Evolutionary conservation across 2,113 vertebrate genomes (phyloP), one percentile per base, ranked within the genome.

Genomic region (Sander lucioperca): DNA sequence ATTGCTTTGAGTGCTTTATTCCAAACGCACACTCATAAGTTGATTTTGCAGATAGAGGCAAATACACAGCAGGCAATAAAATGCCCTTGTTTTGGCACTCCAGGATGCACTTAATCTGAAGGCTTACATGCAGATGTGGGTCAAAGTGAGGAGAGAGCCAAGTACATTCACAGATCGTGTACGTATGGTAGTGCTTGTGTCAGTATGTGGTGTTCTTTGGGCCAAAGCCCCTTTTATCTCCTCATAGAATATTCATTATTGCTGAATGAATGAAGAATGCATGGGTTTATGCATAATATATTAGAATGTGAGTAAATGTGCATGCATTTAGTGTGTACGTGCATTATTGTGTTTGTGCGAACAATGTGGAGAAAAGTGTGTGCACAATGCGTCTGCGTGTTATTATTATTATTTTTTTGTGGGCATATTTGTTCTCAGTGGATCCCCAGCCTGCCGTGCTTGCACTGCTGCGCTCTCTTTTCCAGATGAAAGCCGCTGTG

Each of bases 191-290:
- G 13, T 48, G n/a, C 65, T n/a, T 33, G 47, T 75, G 72, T 59
- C 77, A 70, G 50, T 47, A 39, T 48, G 18, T 50, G 36, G 23
- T 71, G 54, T 80, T 84, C 59, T 63, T 3, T 50, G 53, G 74
- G 53, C 57, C 64, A 74, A 64, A 36, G 65, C 47, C 53, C 39
- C 39, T 66, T 86, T 92, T 80, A 86, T 89, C 64, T 67, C 54
- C 68, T 88, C 57, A 82, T 88, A 5, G 77, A 89, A 89, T 87
- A 90, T 87, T 83, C 43, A 87, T 82, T 27, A 74, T 3, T 4
- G 63, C 70, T 77, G 51, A 51, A 84, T 82, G 33, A 87, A 91
- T 66, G 53, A 79, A 67, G 72, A 81, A 75, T 77, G 56, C 13
- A 69, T 68, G 47, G 13, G 6, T 70, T 65, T 67, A 65, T 82